These are phyloP conservation scores for Pristionchus maxplancki DNA, from an alignment of 2,888 invertebrate genomes.

Conservation along the genomic window DNA sequence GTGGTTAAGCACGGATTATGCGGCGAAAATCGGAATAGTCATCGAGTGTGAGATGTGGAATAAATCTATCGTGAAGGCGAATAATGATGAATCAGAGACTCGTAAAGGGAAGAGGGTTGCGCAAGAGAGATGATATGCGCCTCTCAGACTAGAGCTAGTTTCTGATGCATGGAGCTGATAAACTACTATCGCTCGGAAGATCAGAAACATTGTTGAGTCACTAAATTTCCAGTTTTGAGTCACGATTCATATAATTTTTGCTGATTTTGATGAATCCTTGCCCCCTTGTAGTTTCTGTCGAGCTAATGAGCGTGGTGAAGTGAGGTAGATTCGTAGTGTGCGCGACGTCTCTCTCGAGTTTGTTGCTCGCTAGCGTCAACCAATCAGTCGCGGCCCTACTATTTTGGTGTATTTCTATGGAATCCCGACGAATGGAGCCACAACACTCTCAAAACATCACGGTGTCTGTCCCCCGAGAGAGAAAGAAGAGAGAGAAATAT, in stretches of 20 bases:
- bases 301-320: not conserved
- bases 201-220: not conserved
- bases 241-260: not conserved
- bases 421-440: not conserved
- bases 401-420: not conserved
- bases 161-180: not conserved
- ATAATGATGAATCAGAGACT: slow-evolving; percentile 29
- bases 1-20: not conserved
- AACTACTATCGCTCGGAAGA: not conserved
- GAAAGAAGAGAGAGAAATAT: not conserved
- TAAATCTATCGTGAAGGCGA: not conserved
- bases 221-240: not conserved
- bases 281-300: too few relatives aligned
- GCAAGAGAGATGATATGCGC: not conserved
- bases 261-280: too few relatives aligned
- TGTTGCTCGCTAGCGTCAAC: not conserved
- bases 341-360: not conserved
- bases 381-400: not conserved
- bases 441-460: not conserved
- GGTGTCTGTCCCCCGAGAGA: not conserved
- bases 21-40: not conserved
- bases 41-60: not conserved
- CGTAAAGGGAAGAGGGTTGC: not conserved
- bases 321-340: not conserved
- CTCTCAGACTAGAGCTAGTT: not conserved